Evolutionary conservation across 1,140 invertebrate species (phyloP), one percentile per base, ranked within the genome.

Genomic region (Helicorthomorpha holstii): DNA sequence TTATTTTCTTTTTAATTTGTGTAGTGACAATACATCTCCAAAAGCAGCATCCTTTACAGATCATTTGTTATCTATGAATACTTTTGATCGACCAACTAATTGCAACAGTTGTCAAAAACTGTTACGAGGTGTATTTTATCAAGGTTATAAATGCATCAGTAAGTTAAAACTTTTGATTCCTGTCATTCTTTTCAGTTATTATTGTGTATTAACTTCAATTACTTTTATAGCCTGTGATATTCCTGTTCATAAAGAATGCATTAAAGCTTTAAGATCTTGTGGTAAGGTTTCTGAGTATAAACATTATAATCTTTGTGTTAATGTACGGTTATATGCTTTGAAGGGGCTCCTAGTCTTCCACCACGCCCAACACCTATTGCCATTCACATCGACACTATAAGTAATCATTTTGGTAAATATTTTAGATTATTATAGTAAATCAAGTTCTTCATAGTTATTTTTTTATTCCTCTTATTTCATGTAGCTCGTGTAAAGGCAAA

Each of bases 21-120:
- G n/a, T 66, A 89, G 85, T 63, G 89, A 94, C 59, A 94, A 92
- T 65, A 75, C 93, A 25, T 80, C 85, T 61, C 91, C 91, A 0
- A 66, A 77, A 1, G 80, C 80, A 0, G 80, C 80, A 58, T 73
- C 77, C 25, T 77, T 75, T 55, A 88, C 83, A 1, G 84, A 85
- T 65, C 87, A 92, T 63, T 27, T 50, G 3, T 91, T 91, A 67
- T 76, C 81, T 41, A 78, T 95, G 67, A 76, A 82, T 57, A 92
- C 89, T 0, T 95, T 94, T 63, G 78, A 82, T 43, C 79, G 77
- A 59, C 83, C 89, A 0, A 77, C 77, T 26, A 79, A 75, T 27
- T 95, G 90, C 68, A 75, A 78, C 50, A 75, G 82, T 59, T 95
- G 90, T 66, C 79, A 78, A 21, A 90, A 89, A 65, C 85, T 91